Conservation (phyloP, 2,797 vertebrate genomes). For the Phrynocephalus forsythii region DNA sequence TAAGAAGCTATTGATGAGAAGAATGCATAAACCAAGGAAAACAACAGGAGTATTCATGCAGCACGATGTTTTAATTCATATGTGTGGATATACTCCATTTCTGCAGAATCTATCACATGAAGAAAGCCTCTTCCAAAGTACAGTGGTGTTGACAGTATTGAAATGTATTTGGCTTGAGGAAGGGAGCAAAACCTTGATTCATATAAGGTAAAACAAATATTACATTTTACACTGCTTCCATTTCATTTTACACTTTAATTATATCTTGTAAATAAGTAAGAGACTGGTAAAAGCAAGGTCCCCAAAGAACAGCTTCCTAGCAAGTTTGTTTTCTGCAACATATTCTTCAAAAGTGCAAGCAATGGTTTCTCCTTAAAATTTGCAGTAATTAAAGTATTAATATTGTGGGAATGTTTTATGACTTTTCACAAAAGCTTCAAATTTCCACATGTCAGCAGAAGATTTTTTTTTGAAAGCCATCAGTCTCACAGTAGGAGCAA, state of each 20-base stretch:
- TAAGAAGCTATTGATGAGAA: not conserved
- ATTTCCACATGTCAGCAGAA: conserved; percentile 54
- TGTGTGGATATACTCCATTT: not conserved
- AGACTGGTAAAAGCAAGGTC: conserved; percentile 13
- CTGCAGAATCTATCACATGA: not conserved
- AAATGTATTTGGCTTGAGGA: conserved; percentile 7
- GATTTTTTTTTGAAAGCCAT: conserved; percentile 52
- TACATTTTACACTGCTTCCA: not conserved
- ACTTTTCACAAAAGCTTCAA: conserved; percentile 59
- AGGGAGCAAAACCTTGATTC: not conserved
- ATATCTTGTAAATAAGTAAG: not conserved
- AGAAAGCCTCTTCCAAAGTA: not conserved
- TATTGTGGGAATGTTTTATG: conserved; percentile 38
- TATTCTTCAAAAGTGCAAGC: conserved; percentile 39
- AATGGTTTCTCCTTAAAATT: conserved; percentile 25
- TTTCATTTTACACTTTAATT: not conserved
- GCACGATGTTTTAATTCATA: not conserved
- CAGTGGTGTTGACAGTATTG: not conserved
- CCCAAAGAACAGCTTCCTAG: conserved; percentile 8
- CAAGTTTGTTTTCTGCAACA: conserved; percentile 45
- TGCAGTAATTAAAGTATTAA: conserved; percentile 60
- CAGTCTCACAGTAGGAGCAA: conserved; percentile 59
- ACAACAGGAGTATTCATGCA: not conserved
- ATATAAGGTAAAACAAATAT: not conserved
- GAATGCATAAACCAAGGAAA: not conserved